Evolutionary conservation across 2,797 vertebrate species (phyloP).

Genomic region (Acanthis flammea): DNA sequence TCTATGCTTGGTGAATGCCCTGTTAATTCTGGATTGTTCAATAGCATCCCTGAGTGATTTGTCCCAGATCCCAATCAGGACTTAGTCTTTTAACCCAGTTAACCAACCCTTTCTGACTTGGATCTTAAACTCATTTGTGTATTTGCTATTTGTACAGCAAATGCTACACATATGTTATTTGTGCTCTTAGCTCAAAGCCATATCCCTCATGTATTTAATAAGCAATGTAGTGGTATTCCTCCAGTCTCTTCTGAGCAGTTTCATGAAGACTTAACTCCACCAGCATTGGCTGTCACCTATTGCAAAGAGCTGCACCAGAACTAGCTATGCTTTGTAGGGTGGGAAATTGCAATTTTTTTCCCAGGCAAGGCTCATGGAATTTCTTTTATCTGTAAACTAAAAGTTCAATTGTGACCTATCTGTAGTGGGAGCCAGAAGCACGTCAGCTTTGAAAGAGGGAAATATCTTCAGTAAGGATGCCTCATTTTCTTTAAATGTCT

Average conservation of each 20-base stretch:
- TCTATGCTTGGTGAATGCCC: not conserved
- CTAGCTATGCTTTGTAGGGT: not conserved
- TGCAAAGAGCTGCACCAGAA: not conserved
- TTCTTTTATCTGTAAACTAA: not conserved
- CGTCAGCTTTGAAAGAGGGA: not conserved
- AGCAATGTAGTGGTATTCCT: not conserved
- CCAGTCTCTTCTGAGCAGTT: not conserved
- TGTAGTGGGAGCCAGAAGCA: not conserved
- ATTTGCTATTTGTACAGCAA: not conserved
- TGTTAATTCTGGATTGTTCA: not conserved
- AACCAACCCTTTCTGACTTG: not conserved
- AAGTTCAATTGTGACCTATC: not conserved
- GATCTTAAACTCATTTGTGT: not conserved
- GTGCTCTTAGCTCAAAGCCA: not conserved
- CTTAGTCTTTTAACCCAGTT: not conserved
- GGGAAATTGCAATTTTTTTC: not conserved
- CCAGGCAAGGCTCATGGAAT: not conserved
- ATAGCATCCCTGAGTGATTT: not conserved
- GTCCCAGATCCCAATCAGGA: not conserved
- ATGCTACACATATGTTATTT: not conserved
- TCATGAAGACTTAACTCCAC: not conserved
- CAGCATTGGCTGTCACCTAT: not conserved
- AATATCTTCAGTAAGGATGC: not conserved
- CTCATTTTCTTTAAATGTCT: not conserved
- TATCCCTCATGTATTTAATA: not conserved